phyloP scores from a whole-genome alignment of 1,140 invertebrate species.

The Formica exsecta region DNA sequence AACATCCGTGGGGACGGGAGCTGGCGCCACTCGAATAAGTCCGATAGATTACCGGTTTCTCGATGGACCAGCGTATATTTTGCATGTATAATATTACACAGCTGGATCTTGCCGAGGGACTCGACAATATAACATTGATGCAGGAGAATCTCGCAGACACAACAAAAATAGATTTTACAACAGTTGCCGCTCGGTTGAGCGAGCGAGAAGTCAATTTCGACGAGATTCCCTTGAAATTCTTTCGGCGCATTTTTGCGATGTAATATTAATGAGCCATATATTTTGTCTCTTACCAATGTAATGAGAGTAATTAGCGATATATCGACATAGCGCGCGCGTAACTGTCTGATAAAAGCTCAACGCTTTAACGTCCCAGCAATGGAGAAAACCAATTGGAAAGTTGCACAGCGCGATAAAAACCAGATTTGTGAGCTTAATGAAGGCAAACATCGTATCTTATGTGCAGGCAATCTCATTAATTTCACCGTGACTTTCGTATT shows the following conservation, averaged over 20 bases:
- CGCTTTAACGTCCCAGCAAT: neutral
- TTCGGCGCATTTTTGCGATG: neutral
- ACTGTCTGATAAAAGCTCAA: neutral
- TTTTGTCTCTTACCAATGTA: constrained; percentile 23
- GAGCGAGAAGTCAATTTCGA: neutral
- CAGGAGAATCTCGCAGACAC: neutral
- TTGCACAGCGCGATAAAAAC: constrained; percentile 14
- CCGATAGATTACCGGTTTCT: neutral
- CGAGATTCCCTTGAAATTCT: constrained; percentile 28
- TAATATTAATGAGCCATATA: neutral
- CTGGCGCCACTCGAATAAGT: constrained; percentile 38
- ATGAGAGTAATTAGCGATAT: constrained; percentile 26
- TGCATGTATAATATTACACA: constrained; percentile 22
- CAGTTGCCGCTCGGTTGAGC: neutral
- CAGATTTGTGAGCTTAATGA: constrained; percentile 43
- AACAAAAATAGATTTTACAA: constrained; percentile 47
- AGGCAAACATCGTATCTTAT: constrained; percentile 29
- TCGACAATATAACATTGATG: neutral
- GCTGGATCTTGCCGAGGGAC: neutral
- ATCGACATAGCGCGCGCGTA: neutral
- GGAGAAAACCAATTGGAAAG: constrained; percentile 45
- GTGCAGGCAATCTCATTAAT: constrained; percentile 34
- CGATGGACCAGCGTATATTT: constrained; percentile 14
- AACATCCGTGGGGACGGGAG: constrained; percentile 43
- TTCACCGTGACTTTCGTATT: constrained; percentile 34